A percentile compares a stretch with the other conserved stretches of the same genome.
Conservation (phyloP, 2,797 vertebrate species). For the Sphenodon punctatus region DNA sequence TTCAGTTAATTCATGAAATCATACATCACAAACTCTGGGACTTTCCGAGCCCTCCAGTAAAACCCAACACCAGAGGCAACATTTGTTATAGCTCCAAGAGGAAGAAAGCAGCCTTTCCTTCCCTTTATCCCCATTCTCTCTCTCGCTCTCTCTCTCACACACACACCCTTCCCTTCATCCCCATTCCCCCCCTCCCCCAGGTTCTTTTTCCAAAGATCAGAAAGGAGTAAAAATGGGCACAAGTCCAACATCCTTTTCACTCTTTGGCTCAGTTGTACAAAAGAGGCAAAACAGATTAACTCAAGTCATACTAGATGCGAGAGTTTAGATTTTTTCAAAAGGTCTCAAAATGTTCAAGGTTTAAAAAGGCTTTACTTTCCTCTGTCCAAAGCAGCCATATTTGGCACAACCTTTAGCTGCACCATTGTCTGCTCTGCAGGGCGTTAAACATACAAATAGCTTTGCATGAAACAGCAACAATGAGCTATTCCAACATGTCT, state of each 20-base stretch:
- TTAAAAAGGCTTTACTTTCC: slow-evolving; percentile 30
- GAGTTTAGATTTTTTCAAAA: neutral
- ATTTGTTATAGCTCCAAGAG: neutral
- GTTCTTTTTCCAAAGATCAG: too few relatives aligned
- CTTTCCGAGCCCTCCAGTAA: neutral
- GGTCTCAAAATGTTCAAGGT: neutral
- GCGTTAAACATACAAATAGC: neutral
- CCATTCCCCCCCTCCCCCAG: too few relatives aligned
- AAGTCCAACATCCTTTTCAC: neutral
- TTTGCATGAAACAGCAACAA: neutral
- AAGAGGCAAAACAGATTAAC: slow-evolving; percentile 15
- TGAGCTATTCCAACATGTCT: neutral
- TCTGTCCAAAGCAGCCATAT: slow-evolving; percentile 15
- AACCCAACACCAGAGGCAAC: neutral
- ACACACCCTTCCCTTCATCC: neutral
- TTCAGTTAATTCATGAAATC: slow-evolving; percentile 12
- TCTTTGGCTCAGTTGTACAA: too few relatives aligned
- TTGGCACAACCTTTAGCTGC: slow-evolving; percentile 60
- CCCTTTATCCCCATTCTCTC: too few relatives aligned
- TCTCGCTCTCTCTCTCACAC: neutral
- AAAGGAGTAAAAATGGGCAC: neutral
- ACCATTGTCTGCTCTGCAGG: slow-evolving; percentile 16
- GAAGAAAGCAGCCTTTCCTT: rapidly evolving
- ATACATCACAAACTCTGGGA: neutral
- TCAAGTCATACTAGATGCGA: neutral